Evolutionary conservation across 2,797 vertebrate genomes (phyloP).

Genomic region (Mus caroli): DNA sequence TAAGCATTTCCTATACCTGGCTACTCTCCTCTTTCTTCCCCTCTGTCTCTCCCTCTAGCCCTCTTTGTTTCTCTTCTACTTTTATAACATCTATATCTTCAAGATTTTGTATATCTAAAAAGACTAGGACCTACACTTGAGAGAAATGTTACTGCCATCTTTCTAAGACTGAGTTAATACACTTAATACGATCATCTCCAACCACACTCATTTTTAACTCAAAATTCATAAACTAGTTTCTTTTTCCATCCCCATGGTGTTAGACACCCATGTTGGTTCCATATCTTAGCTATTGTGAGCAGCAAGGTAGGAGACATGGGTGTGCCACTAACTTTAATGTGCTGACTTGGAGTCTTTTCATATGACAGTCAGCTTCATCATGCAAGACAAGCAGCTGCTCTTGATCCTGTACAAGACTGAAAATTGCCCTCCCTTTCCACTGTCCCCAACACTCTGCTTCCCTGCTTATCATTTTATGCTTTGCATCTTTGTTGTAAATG

Average conservation of each 20-base stretch:
- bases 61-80: neutral
- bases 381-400: neutral
- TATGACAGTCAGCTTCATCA: neutral
- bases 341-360: neutral
- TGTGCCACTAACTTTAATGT: neutral
- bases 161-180: neutral
- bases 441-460: neutral
- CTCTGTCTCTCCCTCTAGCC: neutral
- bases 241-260: neutral
- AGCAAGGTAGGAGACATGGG: neutral
- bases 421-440: neutral
- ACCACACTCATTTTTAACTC: neutral
- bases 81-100: neutral
- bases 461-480: neutral
- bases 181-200: neutral
- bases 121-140: neutral
- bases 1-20: neutral
- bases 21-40: neutral
- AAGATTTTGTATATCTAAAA: neutral
- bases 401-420: neutral
- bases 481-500: neutral
- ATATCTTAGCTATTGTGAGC: neutral
- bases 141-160: neutral
- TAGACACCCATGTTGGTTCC: neutral
- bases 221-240: neutral